These are phyloP conservation scores for Bovichtus variegatus DNA, from an alignment of 2,797 vertebrate genomes.

Conservation along the genomic window DNA sequence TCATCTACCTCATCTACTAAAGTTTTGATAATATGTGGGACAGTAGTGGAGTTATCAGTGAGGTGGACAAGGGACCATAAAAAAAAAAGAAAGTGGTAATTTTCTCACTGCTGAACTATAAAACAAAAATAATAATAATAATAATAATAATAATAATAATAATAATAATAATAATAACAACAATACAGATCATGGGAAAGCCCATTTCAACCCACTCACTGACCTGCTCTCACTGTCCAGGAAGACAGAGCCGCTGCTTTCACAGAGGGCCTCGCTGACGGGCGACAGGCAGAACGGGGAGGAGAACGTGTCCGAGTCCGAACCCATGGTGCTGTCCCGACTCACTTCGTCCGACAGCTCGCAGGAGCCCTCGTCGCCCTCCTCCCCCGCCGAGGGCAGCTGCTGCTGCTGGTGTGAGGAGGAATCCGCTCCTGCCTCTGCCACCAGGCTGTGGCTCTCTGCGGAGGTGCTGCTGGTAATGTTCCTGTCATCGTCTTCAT, in stretches of 20 bases:
- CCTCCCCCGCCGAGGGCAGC: constrained; percentile 72
- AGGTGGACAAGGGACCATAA: not conserved
- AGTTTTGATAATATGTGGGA: not conserved
- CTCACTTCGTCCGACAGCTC: constrained; percentile 96
- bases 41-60: not conserved
- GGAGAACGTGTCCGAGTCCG: constrained; percentile 96
- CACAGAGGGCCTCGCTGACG: constrained; percentile 92
- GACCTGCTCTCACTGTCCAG: constrained; percentile 93
- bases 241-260: constrained; percentile 92
- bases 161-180: not conserved
- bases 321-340: constrained; percentile 96
- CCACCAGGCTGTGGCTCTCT: constrained; percentile 66
- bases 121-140: no score
- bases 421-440: constrained; percentile 56
- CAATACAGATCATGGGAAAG: not conserved
- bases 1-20: not conserved
- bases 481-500: constrained; percentile 83
- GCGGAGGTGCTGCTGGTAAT: constrained; percentile 69
- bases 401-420: constrained; percentile 68
- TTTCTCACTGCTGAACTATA: not conserved
- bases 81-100: not conserved
- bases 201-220: constrained; percentile 34
- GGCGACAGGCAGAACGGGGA: constrained; percentile 97
- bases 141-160: not conserved
- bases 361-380: constrained; percentile 91